Evolutionary conservation across 2,888 invertebrate species (phyloP).

Genomic region (Orchesellides sinensis): DNA sequence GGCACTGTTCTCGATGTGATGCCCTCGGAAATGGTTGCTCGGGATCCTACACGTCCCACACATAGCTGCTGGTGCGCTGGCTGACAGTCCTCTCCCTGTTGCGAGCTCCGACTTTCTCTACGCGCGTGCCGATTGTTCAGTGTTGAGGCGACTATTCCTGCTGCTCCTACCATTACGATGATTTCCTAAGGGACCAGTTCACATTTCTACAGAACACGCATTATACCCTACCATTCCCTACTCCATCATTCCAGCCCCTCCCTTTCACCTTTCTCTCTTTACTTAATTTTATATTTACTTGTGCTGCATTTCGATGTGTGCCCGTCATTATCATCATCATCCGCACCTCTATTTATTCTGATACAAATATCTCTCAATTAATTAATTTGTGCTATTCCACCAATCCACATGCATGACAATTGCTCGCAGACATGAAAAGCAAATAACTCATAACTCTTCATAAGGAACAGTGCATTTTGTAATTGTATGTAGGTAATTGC

Average conservation of each 20-base stretch:
- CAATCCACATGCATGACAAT: no score
- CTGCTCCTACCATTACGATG: constrained; percentile 74
- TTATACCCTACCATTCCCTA: not conserved
- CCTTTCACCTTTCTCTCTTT: no score
- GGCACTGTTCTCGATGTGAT: constrained; percentile 69
- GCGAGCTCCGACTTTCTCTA: constrained; percentile 73
- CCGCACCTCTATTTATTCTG: no score
- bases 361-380: no score
- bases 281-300: no score
- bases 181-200: constrained; percentile 48
- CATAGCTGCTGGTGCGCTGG: constrained; percentile 53
- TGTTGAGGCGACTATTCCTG: constrained; percentile 74
- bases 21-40: constrained; percentile 74
- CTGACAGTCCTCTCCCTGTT: constrained; percentile 70
- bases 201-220: not conserved
- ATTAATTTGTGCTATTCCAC: no score
- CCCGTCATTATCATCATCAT: no score
- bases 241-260: not conserved
- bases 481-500: no score
- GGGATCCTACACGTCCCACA: constrained; percentile 71
- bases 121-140: constrained; percentile 73
- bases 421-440: no score
- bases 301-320: no score
- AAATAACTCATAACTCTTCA: no score
- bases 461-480: no score